Percentiles rank a stretch among this genome's conserved stretches.
Evolutionary conservation across 2,797 vertebrate species (phyloP).

Genomic region (Atherinosoma microstoma): DNA sequence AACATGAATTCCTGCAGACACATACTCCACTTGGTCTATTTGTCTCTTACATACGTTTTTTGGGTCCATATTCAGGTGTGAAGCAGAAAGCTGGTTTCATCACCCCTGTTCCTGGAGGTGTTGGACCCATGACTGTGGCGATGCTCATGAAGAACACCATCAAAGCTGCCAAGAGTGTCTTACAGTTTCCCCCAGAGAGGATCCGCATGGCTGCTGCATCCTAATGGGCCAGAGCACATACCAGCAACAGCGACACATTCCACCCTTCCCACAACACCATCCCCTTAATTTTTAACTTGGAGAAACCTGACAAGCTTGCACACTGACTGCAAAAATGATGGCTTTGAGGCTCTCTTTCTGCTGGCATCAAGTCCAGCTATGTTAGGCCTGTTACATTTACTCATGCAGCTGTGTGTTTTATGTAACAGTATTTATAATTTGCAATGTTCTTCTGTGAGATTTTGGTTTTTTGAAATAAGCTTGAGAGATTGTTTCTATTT

Average conservation of each 20-base stretch:
- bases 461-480: slow-evolving; percentile 31
- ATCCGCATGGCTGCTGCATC: slow-evolving; percentile 82
- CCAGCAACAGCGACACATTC: slow-evolving; percentile 69
- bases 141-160: slow-evolving; percentile 99
- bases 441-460: slow-evolving; percentile 21
- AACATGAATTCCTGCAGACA: neutral
- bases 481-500: slow-evolving; percentile 67
- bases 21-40: neutral
- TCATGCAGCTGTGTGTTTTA: slow-evolving; percentile 45
- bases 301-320: slow-evolving; percentile 48
- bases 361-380: slow-evolving; percentile 44
- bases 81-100: slow-evolving; percentile 94
- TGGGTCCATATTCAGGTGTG: slow-evolving; percentile 81
- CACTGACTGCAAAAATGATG: slow-evolving; percentile 64
- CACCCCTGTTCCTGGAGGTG: slow-evolving; percentile 95
- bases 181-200: slow-evolving; percentile 79
- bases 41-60: slow-evolving; percentile 11
- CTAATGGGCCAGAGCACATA: slow-evolving; percentile 59
- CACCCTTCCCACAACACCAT: slow-evolving; percentile 33
- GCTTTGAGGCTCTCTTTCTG: slow-evolving; percentile 45
- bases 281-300: slow-evolving; percentile 1
- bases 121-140: slow-evolving; percentile 97
- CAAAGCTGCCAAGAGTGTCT: slow-evolving; percentile 92
- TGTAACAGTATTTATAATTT: slow-evolving; percentile 61
- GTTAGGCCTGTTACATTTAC: slow-evolving; percentile 73